A percentile compares a stretch with the other conserved stretches of the same genome.
phyloP scores from a whole-genome alignment of 2,888 invertebrate species.

The Biston betularia region DNA sequence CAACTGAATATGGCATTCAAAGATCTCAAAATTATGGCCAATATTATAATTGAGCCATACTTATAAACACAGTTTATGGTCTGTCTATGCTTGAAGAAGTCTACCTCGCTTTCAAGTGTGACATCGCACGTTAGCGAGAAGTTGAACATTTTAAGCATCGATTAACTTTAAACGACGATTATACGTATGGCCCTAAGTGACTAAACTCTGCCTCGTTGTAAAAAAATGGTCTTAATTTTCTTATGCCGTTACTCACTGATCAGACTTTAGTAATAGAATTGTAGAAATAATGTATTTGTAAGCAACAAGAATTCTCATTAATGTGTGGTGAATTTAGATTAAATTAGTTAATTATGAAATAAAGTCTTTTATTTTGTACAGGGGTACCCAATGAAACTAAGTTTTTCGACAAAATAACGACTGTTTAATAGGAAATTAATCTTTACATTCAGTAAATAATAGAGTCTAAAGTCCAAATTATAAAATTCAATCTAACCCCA shows the following conservation, averaged over 20 bases:
- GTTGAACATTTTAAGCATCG: too few relatives aligned
- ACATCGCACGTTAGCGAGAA: too few relatives aligned
- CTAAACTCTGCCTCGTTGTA: too few relatives aligned
- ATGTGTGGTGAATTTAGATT: constrained; percentile 66
- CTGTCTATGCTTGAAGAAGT: too few relatives aligned
- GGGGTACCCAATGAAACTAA: constrained; percentile 13
- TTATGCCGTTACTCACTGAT: not conserved
- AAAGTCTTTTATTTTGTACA: constrained; percentile 33
- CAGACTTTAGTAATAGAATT: constrained; percentile 47
- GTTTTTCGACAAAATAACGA: constrained; percentile 10
- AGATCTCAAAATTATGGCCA: too few relatives aligned
- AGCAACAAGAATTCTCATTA: constrained; percentile 59
- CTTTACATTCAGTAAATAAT: constrained; percentile 40
- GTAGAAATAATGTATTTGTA: constrained; percentile 63
- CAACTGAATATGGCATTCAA: too few relatives aligned
- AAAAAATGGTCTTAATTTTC: too few relatives aligned
- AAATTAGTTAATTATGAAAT: constrained; percentile 55
- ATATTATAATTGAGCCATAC: too few relatives aligned
- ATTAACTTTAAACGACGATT: too few relatives aligned
- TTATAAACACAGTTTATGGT: too few relatives aligned
- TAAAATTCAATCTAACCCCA: constrained; percentile 33
- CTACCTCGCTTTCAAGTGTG: too few relatives aligned
- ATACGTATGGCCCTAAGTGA: too few relatives aligned
- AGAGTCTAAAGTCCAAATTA: constrained; percentile 31
- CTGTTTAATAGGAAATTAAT: constrained; percentile 42